phyloP scores from a whole-genome alignment of 2,888 invertebrate genomes.

The Coelopa pilipes region DNA sequence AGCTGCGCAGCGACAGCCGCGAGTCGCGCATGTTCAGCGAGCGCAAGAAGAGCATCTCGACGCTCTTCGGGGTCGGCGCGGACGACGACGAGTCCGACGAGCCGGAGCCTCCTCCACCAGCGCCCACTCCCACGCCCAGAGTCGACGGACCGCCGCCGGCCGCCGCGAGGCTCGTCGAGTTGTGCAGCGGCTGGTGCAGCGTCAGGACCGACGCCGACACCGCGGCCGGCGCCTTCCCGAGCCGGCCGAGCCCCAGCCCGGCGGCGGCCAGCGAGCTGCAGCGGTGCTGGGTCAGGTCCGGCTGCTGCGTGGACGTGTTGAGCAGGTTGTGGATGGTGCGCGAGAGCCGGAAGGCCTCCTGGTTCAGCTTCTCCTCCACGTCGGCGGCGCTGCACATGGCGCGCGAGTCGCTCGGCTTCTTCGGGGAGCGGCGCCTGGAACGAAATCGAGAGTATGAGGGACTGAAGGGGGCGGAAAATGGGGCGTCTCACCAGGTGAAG shows the following conservation, averaged over 20 bases:
- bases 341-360: constrained; percentile 75
- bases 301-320: constrained; percentile 73
- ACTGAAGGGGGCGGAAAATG: neutral
- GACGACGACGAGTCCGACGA: neutral
- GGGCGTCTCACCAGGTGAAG: constrained; percentile 70
- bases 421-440: constrained; percentile 63
- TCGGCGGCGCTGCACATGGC: constrained; percentile 66
- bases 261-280: constrained; percentile 36
- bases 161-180: constrained; percentile 48
- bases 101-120: too few species aligned
- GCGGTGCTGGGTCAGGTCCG: constrained; percentile 68
- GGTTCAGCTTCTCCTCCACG: constrained; percentile 73
- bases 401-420: constrained; percentile 67
- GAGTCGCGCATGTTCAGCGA: constrained; percentile 64
- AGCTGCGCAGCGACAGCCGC: constrained; percentile 65
- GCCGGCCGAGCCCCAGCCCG: constrained; percentile 43
- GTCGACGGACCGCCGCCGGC: too few species aligned
- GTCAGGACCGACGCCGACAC: constrained; percentile 48
- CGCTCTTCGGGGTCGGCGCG: constrained; percentile 39
- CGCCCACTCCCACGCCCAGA: neutral
- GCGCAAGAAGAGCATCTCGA: constrained; percentile 63
- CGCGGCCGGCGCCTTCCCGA: constrained; percentile 48
- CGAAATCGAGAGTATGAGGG: neutral
- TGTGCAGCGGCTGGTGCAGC: constrained; percentile 49
- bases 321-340: constrained; percentile 75